Evolutionary conservation across 2,113 vertebrate genomes (phyloP).

Genomic region (Hiodon alosoides): DNA sequence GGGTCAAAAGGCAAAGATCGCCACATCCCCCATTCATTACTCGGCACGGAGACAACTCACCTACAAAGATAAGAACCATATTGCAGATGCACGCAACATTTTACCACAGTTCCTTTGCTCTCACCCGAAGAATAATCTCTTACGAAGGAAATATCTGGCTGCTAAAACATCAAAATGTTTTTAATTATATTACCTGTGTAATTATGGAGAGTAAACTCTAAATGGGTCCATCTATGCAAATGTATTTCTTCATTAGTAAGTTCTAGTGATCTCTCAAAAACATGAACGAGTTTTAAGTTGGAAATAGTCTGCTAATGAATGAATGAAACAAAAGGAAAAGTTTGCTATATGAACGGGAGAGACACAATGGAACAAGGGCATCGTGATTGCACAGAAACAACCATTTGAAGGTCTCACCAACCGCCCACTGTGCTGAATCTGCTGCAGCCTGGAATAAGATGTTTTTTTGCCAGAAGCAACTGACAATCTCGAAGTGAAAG

Average conservation of each 20-base stretch:
- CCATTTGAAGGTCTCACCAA: slow-evolving; percentile 10
- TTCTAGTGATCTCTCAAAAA: too few species aligned
- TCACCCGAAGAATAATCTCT: background rate
- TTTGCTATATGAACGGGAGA: background rate
- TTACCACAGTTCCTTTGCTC: background rate
- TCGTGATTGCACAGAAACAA: background rate
- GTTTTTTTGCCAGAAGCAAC: background rate
- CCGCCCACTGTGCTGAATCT: background rate
- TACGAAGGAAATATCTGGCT: too few species aligned
- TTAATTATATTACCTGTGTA: too few species aligned
- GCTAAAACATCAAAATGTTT: too few species aligned
- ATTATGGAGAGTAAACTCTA: too few species aligned
- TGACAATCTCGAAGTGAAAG: slow-evolving; percentile 8
- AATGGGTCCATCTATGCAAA: too few species aligned
- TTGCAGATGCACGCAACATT: background rate
- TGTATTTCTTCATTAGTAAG: too few species aligned
- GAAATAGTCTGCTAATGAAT: too few species aligned
- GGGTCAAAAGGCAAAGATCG: slow-evolving; percentile 77
- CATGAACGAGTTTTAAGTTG: too few species aligned
- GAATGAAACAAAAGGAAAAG: background rate
- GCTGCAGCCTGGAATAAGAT: background rate
- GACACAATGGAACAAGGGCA: background rate
- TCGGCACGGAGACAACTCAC: slow-evolving; percentile 76
- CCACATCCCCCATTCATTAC: slow-evolving; percentile 77
- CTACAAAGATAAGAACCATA: slow-evolving; percentile 43